Evolutionary conservation across 2,797 vertebrate species (phyloP), one percentile per base, ranked within the genome.

Genomic region (Brachyalestes nurse): DNA sequence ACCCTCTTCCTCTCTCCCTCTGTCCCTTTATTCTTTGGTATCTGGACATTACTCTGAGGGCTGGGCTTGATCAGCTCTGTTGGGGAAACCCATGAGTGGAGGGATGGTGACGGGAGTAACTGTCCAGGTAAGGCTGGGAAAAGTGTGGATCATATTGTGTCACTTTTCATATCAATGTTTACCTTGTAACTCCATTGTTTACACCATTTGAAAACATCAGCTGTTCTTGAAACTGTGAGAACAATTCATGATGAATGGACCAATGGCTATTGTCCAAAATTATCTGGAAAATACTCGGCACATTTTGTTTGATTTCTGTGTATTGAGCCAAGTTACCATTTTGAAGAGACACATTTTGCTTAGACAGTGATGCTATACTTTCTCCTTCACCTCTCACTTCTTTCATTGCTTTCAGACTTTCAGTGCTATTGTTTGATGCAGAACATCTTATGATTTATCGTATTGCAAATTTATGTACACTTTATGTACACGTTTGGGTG

Each of bases 101-200:
- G 88, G 83, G 81, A 93, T 92, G 90, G 91, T 90, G 84, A 88
- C 88, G 0, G 91, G 91, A 89, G 91, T 88, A 67, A 65, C 90
- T 78, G 90, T 90, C 49, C 93, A 94, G 94, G 93, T 94, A 90
- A 92, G 93, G 55, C 21, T 51, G 55, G 28, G 21, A 3, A 13
- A 53, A 34, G 21, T 66, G 34, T 17, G n/a, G 16, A n/a, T 66
- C 23, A 6, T 28, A 28, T 62, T 34, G 2, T 13, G 25, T 62
- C 4, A 10, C 60, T 34, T 62, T n/a, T 58, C 14, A 19, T 53
- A 19, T 53, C 14, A 53, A 53, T 47, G 1, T 55, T 17, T 17
- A 19, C 16, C 51, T 17, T 55, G 14, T 55, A 55, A 55, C 51
- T 55, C 14, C 16, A 17, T 17, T 17, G 49, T 16, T 55, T 17